phyloP scores from a whole-genome alignment of 2,797 vertebrate species.

The Mus spretus region DNA sequence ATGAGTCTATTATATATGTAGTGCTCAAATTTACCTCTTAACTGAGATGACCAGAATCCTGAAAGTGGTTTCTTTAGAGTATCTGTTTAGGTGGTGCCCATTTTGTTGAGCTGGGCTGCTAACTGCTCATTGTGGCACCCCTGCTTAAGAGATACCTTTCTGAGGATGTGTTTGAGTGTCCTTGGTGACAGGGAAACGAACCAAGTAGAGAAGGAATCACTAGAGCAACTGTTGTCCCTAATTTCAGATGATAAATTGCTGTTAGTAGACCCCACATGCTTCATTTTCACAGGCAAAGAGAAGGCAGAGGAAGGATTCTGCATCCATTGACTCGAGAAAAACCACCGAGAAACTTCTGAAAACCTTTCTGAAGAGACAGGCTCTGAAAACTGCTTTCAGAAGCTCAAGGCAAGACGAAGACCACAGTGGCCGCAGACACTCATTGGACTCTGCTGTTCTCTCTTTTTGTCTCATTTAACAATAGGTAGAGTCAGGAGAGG shows the following conservation, averaged over 20 bases:
- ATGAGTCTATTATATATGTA: neutral
- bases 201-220: neutral
- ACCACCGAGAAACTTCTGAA: constrained; percentile 96
- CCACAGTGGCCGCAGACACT: neutral
- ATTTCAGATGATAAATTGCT: constrained; percentile 11
- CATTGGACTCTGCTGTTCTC: neutral
- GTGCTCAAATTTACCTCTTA: constrained; percentile 42
- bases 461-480: neutral
- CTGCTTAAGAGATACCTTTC: neutral
- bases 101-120: neutral
- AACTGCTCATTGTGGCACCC: neutral
- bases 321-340: constrained; percentile 92
- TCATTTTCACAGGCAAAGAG: constrained; percentile 91
- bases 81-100: neutral
- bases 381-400: constrained; percentile 94
- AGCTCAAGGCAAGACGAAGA: constrained; percentile 87
- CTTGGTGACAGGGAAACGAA: neutral
- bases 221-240: neutral
- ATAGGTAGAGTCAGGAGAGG: neutral
- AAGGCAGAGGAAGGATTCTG: constrained; percentile 94
- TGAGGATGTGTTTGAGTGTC: neutral
- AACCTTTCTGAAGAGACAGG: constrained; percentile 97
- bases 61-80: neutral
- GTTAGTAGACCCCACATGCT: neutral
- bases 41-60: constrained; percentile 25